Evolutionary conservation across 1,140 invertebrate genomes (phyloP).

Genomic region (Euborellia annulipes): DNA sequence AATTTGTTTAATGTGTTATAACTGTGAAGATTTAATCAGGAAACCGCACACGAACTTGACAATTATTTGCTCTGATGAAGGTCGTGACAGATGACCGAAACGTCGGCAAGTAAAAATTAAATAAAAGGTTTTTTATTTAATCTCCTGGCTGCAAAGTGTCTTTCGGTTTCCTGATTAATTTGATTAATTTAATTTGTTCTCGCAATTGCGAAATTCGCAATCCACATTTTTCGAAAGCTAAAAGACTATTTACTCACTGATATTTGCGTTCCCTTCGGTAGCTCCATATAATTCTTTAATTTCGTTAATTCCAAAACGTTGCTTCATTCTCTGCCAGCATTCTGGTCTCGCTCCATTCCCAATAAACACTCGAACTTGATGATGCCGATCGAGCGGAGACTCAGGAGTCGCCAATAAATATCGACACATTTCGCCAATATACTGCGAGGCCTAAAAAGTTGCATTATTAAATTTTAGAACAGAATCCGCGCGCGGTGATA

Average conservation of each 20-base stretch:
- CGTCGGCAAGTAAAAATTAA: background rate
- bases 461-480: background rate
- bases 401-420: slow-evolving; percentile 71
- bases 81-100: no score
- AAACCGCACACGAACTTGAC: background rate
- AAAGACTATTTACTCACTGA: slow-evolving; percentile 36
- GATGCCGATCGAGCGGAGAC: slow-evolving; percentile 47
- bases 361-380: slow-evolving; percentile 69
- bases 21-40: no score
- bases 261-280: slow-evolving; percentile 89
- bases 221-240: background rate
- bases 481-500: no score
- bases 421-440: slow-evolving; percentile 95
- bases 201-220: background rate
- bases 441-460: slow-evolving; percentile 60
- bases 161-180: background rate
- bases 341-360: slow-evolving; percentile 88
- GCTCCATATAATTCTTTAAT: slow-evolving; percentile 91
- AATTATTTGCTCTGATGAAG: background rate
- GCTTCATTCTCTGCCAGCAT: slow-evolving; percentile 81
- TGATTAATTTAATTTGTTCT: background rate
- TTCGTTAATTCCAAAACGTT: slow-evolving; percentile 61
- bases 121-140: background rate
- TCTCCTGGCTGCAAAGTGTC: background rate
- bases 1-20: no score